These are phyloP conservation scores for Epinotia bilunana DNA, from an alignment of 2,888 invertebrate genomes.

Conservation along the genomic window DNA sequence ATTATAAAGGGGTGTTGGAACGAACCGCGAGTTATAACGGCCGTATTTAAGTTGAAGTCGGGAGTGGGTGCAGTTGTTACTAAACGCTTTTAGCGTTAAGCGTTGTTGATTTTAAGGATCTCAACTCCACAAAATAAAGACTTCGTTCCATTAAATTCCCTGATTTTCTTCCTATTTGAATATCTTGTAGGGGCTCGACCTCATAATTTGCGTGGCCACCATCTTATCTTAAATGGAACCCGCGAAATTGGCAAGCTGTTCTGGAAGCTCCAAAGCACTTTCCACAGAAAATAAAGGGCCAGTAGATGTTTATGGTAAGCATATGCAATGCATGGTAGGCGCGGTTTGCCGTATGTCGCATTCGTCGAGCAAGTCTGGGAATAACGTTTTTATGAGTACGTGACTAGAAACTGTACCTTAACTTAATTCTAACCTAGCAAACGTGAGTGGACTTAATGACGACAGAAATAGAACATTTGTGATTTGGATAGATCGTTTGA, in stretches of 20 bases:
- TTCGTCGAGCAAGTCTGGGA: constrained; percentile 36
- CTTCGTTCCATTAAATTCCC: background rate
- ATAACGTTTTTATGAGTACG: constrained; percentile 50
- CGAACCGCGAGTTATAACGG: constrained; percentile 1
- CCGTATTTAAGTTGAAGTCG: background rate
- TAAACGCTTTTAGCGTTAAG: background rate
- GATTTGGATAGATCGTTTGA: constrained; percentile 37
- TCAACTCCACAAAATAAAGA: background rate
- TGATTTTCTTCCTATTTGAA: constrained; percentile 1
- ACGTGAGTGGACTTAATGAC: background rate
- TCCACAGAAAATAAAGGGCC: constrained; percentile 13
- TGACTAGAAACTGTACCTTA: constrained; percentile 48
- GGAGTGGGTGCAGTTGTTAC: background rate
- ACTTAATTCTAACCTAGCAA: background rate
- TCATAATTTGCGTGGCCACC: constrained; percentile 13
- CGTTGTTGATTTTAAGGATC: background rate
- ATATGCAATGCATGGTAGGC: constrained; percentile 10
- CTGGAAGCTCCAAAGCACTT: constrained; percentile 4
- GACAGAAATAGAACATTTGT: constrained; percentile 32
- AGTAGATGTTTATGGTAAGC: constrained; percentile 13
- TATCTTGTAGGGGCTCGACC: background rate
- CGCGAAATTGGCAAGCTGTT: constrained; percentile 13
- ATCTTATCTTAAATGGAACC: constrained; percentile 23
- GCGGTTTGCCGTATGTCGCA: background rate
- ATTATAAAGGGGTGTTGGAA: constrained; percentile 24